These are phyloP conservation scores for Campoletis sonorensis DNA, from an alignment of 1,140 invertebrate species.

Conservation along the genomic window DNA sequence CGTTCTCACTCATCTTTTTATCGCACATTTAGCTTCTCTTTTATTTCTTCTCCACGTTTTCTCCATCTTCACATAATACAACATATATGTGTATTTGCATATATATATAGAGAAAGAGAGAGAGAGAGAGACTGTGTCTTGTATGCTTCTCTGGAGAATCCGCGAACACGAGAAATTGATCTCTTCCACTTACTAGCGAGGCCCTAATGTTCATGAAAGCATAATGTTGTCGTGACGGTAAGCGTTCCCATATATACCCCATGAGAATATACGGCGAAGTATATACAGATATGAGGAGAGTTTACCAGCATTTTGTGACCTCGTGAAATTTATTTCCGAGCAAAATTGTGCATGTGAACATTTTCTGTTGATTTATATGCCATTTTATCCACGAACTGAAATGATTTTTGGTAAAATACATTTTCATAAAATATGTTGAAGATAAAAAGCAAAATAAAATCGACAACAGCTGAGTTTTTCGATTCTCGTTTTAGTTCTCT, in stretches of 20 bases:
- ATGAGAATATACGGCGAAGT: not conserved
- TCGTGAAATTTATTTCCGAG: constrained; percentile 45
- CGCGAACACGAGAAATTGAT: constrained; percentile 46
- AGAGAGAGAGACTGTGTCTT: not conserved
- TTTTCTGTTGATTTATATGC: not conserved
- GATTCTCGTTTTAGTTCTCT: too few species aligned
- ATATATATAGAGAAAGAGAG: too few species aligned
- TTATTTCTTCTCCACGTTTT: constrained; percentile 2
- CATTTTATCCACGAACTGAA: not conserved
- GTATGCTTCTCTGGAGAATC: constrained; percentile 18
- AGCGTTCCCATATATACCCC: not conserved
- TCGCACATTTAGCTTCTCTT: not conserved
- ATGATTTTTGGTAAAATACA: not conserved
- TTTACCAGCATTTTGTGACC: constrained; percentile 34
- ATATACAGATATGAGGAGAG: not conserved
- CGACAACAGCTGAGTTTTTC: too few species aligned
- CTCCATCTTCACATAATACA: not conserved
- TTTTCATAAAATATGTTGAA: not conserved
- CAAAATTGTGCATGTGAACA: constrained; percentile 37
- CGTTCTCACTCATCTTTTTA: constrained; percentile 19
- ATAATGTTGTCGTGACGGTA: constrained; percentile 52
- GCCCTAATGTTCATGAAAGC: constrained; percentile 54
- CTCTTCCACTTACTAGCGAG: constrained; percentile 53
- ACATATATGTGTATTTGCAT: not conserved
- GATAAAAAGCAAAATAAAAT: not conserved